These are phyloP conservation scores for Rhagoletis pomonella DNA, from an alignment of 1,140 invertebrate species.

Conservation along the genomic window DNA sequence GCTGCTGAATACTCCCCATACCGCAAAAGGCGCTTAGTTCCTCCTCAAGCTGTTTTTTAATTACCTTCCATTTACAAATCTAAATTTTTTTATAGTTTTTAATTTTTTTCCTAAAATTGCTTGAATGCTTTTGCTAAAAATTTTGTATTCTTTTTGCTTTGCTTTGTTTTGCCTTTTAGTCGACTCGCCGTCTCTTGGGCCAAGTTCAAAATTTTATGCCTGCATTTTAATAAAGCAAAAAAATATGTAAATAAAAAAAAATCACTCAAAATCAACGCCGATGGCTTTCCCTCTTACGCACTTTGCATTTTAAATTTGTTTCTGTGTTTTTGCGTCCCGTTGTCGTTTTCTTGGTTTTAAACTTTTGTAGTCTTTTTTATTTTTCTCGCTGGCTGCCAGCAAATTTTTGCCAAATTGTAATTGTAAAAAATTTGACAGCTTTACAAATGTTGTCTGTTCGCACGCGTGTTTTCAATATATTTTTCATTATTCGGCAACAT, in stretches of 20 bases:
- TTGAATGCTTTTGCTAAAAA: neutral
- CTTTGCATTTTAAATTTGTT: neutral
- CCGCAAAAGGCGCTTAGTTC: neutral
- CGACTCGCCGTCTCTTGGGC: constrained; percentile 30
- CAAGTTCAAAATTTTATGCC: constrained; percentile 44
- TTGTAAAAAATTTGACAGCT: constrained; percentile 49
- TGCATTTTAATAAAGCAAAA: neutral
- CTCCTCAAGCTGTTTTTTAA: neutral
- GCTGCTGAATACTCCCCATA: neutral
- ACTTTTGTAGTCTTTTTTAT: neutral
- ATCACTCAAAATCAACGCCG: neutral
- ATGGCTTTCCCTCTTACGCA: neutral
- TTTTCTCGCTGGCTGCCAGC: neutral
- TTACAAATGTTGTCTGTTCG: constrained; percentile 52
- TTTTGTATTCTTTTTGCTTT: neutral
- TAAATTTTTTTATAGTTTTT: neutral
- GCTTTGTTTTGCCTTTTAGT: neutral
- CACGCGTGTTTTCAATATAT: constrained; percentile 49
- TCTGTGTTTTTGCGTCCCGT: neutral
- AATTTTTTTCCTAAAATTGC: neutral
- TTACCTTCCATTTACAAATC: neutral
- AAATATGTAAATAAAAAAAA: neutral
- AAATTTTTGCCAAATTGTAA: constrained; percentile 41
- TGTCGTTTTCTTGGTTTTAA: neutral
- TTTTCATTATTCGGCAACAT: neutral